Evolutionary conservation across 1,140 invertebrate genomes (phyloP).

Genomic region (Stegodyphus dumicola): DNA sequence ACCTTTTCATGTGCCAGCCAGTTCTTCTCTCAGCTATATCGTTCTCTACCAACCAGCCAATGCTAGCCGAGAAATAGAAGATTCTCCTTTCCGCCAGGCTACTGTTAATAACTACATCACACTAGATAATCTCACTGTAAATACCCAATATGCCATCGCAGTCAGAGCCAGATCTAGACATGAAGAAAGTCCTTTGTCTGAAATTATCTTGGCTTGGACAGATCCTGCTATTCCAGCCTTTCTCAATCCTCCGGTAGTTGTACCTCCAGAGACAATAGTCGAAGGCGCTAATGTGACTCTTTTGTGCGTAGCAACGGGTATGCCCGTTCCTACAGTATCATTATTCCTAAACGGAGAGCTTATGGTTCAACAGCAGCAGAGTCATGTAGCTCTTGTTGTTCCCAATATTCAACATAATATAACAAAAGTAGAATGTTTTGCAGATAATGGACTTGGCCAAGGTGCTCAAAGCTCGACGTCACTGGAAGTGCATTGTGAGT

Average conservation of each 20-base stretch:
- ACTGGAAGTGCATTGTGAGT: slow-evolving; percentile 83
- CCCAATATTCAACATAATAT: slow-evolving; percentile 84
- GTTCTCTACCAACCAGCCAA: slow-evolving; percentile 58
- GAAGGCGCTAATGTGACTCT: slow-evolving; percentile 87
- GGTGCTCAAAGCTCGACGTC: slow-evolving; percentile 82
- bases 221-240: slow-evolving; percentile 86
- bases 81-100: slow-evolving; percentile 10
- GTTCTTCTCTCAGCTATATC: slow-evolving; percentile 57
- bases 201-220: slow-evolving; percentile 83
- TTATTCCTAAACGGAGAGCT: slow-evolving; percentile 81
- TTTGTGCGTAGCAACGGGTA: slow-evolving; percentile 83
- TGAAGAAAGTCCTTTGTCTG: slow-evolving; percentile 61
- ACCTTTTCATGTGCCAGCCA: slow-evolving; percentile 71
- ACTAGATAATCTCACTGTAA: slow-evolving; percentile 60
- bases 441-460: slow-evolving; percentile 85
- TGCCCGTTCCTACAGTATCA: slow-evolving; percentile 83
- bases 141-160: slow-evolving; percentile 64
- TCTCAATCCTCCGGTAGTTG: slow-evolving; percentile 84
- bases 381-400: slow-evolving; percentile 79
- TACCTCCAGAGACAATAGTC: slow-evolving; percentile 82
- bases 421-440: slow-evolving; percentile 85
- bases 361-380: slow-evolving; percentile 67
- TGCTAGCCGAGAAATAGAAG: slow-evolving; percentile 5
- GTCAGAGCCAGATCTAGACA: slow-evolving; percentile 59
- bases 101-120: slow-evolving; percentile 23